Evolutionary conservation across 2,888 invertebrate species (phyloP), one percentile per base, ranked within the genome.

Genomic region (Drosophila mettleri): DNA sequence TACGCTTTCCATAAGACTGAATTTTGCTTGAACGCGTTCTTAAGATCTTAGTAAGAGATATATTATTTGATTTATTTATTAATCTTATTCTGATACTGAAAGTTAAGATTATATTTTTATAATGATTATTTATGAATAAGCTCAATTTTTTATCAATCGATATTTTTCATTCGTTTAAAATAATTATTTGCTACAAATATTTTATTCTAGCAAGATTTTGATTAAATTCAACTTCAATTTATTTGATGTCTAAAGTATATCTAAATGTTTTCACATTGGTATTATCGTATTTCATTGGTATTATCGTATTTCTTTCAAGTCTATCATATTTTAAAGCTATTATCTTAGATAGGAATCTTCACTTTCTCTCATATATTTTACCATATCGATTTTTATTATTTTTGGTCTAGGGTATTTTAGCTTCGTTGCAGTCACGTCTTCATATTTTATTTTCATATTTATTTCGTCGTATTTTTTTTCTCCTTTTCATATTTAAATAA

Each of bases 401-500:
- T 41, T 14, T 20, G 2, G n/a, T 29, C 16, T 14, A 78, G 78
- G 27, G 78, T 65, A 80, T 83, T 41, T 16, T 10, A 10, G n/a
- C 27, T 31, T 58, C 78, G 57, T 36, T 39, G 52, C 4, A n/a
- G 9, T 31, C 9, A 18, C 46, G 38, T 14, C 34, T 46, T 51
- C 34, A 36, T 53, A 70, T 69, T 67, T 80, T 72, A 69, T 75
- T 67, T 73, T 65, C 76, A 69, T 69, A 73, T 48, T 29, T 80
- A 88, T 88, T 75, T 80, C 71, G 49, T 49, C 67, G 48, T 63
- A 33, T 60, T 63, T 69, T 74, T 74, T 69, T 34, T 34, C 34
- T 49, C 49, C 48, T 83, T 74, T 84, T 82, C 80, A 88, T 86
- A 86, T 86, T 86, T 86, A 86, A 86, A 86, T 86, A 89, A 89